phyloP scores from a whole-genome alignment of 2,113 vertebrate species.

The Thermophis baileyi region DNA sequence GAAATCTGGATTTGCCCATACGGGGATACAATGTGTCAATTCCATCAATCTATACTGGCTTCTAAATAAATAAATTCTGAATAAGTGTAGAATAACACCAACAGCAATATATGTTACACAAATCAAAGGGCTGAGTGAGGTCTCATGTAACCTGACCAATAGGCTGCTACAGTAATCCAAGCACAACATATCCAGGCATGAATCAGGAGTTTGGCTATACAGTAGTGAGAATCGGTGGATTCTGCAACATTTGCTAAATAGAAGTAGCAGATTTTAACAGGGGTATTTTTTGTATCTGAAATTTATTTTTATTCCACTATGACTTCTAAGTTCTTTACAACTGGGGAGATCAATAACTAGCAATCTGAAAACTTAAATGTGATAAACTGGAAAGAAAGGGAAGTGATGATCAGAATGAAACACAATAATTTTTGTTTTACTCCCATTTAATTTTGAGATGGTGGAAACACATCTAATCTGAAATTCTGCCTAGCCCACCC shows the following conservation, averaged over 20 bases:
- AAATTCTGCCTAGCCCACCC: not conserved
- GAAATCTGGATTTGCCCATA: not conserved
- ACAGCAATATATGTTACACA: not conserved
- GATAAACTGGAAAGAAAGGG: not conserved
- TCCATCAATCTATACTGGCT: not conserved
- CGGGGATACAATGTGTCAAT: not conserved
- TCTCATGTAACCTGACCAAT: not conserved
- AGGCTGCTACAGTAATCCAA: not conserved
- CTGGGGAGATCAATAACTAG: not conserved
- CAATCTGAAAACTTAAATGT: not conserved
- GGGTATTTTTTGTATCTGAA: not conserved
- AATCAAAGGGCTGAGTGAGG: not conserved
- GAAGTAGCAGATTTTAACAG: not conserved
- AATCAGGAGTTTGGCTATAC: not conserved
- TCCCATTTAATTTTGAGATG: not conserved
- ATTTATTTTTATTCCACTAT: not conserved
- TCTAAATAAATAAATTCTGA: not conserved
- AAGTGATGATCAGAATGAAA: not conserved
- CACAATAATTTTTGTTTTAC: not conserved
- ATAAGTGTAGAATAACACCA: not conserved
- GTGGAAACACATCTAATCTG: not conserved
- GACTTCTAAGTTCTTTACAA: not conserved
- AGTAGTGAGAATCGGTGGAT: not conserved
- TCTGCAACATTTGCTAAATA: not conserved
- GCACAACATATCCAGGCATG: not conserved